Percentiles rank a stretch among this genome's conserved stretches.
These are phyloP conservation scores for Hofmannophila pseudospretella DNA, from an alignment of 2,888 invertebrate genomes.

Conservation along the genomic window DNA sequence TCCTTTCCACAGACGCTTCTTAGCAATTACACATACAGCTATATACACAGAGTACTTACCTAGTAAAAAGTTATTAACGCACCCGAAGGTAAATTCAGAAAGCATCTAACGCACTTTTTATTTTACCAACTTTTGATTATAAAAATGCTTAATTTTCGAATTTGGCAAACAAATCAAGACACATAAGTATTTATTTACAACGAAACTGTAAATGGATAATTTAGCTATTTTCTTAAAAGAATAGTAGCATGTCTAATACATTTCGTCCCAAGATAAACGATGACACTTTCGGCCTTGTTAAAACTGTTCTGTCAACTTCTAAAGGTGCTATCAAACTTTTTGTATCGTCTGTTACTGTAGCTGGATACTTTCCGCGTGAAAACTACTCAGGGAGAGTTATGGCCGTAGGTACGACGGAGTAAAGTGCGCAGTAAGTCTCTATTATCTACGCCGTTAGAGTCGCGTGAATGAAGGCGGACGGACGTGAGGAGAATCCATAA, in stretches of 20 bases:
- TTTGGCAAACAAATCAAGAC: too few species aligned
- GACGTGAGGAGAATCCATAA: slow-evolving; percentile 67
- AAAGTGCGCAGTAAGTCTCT: slow-evolving; percentile 75
- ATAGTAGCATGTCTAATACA: too few species aligned
- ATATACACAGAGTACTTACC: not conserved
- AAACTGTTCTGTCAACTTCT: slow-evolving; percentile 29
- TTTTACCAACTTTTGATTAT: too few species aligned
- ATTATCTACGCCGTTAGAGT: slow-evolving; percentile 74
- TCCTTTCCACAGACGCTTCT: slow-evolving; percentile 6
- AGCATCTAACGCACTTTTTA: too few species aligned
- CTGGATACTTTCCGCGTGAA: slow-evolving; percentile 38
- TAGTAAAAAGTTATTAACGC: not conserved
- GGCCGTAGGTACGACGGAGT: slow-evolving; percentile 64
- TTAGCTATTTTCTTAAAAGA: too few species aligned
- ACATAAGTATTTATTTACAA: too few species aligned
- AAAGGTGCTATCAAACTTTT: slow-evolving; percentile 33
- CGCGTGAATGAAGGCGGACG: slow-evolving; percentile 70
- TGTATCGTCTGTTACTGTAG: slow-evolving; percentile 36
- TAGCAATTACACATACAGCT: not conserved
- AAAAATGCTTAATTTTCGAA: not conserved
- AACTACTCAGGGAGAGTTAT: slow-evolving; percentile 62
- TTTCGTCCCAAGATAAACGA: slow-evolving; percentile 5
- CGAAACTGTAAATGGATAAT: too few species aligned
- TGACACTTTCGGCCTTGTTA: slow-evolving; percentile 28
- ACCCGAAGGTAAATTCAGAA: too few species aligned